Evolutionary conservation across 2,888 invertebrate species (phyloP).

Genomic region (Odontothrips loti): DNA sequence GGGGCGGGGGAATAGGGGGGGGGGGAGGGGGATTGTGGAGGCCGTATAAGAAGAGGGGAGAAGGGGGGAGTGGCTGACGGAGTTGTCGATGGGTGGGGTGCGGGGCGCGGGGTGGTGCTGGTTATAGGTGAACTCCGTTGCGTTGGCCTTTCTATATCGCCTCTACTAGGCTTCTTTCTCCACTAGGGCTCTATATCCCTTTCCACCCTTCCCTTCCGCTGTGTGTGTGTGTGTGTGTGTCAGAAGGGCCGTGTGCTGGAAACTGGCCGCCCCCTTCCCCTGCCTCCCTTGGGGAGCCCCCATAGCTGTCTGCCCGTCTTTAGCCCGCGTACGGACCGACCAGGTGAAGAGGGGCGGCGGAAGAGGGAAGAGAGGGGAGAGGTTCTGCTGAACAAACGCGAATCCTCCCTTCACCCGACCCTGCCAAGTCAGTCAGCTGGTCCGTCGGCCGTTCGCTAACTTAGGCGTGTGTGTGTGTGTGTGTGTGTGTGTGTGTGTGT

Average conservation of each 20-base stretch:
- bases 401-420: not conserved
- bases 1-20: not conserved
- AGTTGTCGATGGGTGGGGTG: not conserved
- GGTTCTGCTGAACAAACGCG: no score
- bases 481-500: no score
- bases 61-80: not conserved
- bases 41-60: not conserved
- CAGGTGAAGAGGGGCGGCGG: no score
- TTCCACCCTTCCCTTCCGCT: not conserved
- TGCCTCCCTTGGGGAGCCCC: not conserved
- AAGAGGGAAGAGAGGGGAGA: no score
- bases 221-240: no score
- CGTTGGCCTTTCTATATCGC: not conserved
- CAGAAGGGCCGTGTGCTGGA: no score
- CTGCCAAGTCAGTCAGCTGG: not conserved
- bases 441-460: not conserved
- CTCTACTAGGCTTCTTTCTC: not conserved
- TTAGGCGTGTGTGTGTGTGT: no score
- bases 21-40: not conserved
- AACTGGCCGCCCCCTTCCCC: not conserved
- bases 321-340: not conserved
- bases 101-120: not conserved
- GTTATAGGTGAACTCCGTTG: conserved; percentile 16
- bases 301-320: not conserved
- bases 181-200: not conserved